A percentile compares a stretch with the other conserved stretches of the same genome.
These are phyloP conservation scores for Eulithis prunata DNA, from an alignment of 2,888 invertebrate species.

Conservation along the genomic window DNA sequence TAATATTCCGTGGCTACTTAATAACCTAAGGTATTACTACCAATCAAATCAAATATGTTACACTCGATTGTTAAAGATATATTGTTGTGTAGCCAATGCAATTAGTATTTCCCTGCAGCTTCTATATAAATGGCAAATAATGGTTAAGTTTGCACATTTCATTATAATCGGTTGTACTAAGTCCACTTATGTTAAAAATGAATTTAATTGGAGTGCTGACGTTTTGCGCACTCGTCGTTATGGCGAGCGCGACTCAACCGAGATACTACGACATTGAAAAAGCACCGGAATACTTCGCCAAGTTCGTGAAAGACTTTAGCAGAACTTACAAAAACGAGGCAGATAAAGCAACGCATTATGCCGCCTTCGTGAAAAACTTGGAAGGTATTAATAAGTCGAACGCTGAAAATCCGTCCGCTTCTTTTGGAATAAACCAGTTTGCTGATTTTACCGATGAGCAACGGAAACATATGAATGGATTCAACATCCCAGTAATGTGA, in stretches of 20 bases:
- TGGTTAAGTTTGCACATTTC: too few relatives aligned
- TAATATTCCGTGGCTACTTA: too few relatives aligned
- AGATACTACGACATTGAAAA: slow-evolving; percentile 41
- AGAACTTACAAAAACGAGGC: background rate
- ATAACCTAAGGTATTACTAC: too few relatives aligned
- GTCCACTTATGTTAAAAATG: slow-evolving; percentile 17
- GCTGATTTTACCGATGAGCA: background rate
- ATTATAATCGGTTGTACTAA: too few relatives aligned
- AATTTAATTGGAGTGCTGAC: slow-evolving; percentile 34
- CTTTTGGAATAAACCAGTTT: background rate
- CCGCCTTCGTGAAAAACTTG: background rate
- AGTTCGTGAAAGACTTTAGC: background rate
- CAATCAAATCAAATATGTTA: too few relatives aligned
- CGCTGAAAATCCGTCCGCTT: background rate
- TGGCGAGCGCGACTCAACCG: slow-evolving; percentile 24
- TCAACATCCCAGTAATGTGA: background rate
- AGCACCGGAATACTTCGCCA: background rate
- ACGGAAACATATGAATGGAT: background rate
- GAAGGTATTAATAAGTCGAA: background rate
- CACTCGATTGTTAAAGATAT: too few relatives aligned
- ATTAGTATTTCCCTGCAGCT: too few relatives aligned
- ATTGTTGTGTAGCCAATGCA: too few relatives aligned
- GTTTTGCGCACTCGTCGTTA: slow-evolving; percentile 37
- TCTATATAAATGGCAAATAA: too few relatives aligned
- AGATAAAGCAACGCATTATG: background rate